Conservation (phyloP, 2,888 invertebrate genomes). For the Salpingus planirostris region DNA sequence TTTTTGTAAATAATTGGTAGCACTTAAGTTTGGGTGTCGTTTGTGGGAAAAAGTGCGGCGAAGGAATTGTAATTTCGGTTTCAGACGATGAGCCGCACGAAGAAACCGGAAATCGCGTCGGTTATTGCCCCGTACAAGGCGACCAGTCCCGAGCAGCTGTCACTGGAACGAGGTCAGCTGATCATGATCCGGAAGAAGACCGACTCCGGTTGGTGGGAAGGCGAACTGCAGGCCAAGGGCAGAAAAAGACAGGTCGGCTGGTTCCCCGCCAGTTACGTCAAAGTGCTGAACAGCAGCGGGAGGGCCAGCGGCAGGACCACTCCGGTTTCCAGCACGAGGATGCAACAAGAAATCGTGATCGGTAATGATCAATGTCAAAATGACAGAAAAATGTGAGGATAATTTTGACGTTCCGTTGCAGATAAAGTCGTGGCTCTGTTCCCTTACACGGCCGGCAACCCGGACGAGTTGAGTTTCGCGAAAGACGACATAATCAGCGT, state of each 20-base stretch:
- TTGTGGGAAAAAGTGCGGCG: too few species aligned
- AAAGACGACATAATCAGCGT: slow-evolving; percentile 88
- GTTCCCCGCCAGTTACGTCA: slow-evolving; percentile 98
- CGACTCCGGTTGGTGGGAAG: slow-evolving; percentile 99
- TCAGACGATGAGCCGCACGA: slow-evolving; percentile 54
- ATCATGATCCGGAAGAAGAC: slow-evolving; percentile 96
- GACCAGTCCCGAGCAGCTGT: slow-evolving; percentile 84
- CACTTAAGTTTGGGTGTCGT: too few species aligned
- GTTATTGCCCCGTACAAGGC: slow-evolving; percentile 91
- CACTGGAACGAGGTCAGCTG: slow-evolving; percentile 82
- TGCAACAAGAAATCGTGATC: slow-evolving; percentile 47
- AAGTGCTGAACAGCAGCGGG: slow-evolving; percentile 62
- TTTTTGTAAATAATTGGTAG: too few species aligned
- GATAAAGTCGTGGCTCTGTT: slow-evolving; percentile 89
- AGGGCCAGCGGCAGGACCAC: slow-evolving; percentile 64
- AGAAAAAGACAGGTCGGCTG: slow-evolving; percentile 90
- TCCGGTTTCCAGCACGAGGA: slow-evolving; percentile 60
- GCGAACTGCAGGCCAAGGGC: slow-evolving; percentile 88
- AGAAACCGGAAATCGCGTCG: slow-evolving; percentile 86
- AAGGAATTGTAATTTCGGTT: too few species aligned
- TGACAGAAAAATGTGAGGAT: too few species aligned
- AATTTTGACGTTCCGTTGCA: slow-evolving; percentile 27
- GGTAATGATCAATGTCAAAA: too few species aligned
- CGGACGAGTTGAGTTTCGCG: slow-evolving; percentile 87
- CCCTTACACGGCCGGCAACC: slow-evolving; percentile 88